Evolutionary conservation across 2,113 vertebrate species (phyloP).

Genomic region (Trematomus loennbergii): DNA sequence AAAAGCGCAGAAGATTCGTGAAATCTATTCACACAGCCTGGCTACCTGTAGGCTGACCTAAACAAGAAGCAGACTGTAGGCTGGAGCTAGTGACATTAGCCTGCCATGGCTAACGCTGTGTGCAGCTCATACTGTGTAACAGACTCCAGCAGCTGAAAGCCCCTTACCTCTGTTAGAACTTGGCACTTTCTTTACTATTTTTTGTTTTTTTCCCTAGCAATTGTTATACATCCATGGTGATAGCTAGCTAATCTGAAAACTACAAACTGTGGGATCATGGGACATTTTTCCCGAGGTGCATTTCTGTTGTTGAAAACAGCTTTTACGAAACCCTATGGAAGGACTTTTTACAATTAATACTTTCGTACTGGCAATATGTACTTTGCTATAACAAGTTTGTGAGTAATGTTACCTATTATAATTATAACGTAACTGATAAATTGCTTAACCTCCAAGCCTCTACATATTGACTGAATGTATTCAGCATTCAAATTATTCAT

Average conservation of each 20-base stretch:
- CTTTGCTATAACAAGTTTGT: too few species aligned
- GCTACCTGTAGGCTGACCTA: neutral
- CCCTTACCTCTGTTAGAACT: slow-evolving; percentile 18
- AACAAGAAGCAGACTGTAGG: neutral
- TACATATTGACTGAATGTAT: neutral
- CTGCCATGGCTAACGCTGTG: neutral
- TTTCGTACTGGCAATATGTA: too few species aligned
- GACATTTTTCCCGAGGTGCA: slow-evolving; percentile 6
- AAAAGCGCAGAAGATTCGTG: neutral
- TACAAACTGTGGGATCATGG: slow-evolving; percentile 67
- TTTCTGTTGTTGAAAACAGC: neutral
- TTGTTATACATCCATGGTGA: too few species aligned
- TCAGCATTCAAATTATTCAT: neutral
- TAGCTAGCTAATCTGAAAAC: slow-evolving; percentile 42
- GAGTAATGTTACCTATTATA: too few species aligned
- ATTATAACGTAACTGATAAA: neutral
- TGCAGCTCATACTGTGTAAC: neutral
- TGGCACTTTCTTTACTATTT: neutral
- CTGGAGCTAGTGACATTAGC: neutral
- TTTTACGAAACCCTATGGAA: neutral
- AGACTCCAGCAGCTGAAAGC: neutral
- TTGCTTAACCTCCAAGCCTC: neutral
- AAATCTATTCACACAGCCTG: neutral
- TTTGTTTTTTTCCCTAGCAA: neutral
- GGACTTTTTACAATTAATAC: neutral